Base-by-base conservation (phyloP, 2,113 vertebrate species). In the Bubo scandiacus region DNA sequence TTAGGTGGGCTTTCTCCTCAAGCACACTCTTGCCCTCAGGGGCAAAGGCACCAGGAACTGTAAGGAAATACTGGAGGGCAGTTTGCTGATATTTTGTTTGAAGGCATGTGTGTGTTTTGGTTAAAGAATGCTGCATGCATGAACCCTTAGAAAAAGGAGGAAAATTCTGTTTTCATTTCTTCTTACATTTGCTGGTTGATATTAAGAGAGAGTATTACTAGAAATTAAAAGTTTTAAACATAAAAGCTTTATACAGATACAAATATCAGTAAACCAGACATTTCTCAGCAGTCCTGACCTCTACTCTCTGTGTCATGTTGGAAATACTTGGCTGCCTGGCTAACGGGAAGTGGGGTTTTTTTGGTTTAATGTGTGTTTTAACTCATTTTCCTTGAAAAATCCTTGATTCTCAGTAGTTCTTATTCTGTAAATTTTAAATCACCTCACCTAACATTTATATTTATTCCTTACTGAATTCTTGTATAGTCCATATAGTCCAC, bases 311-410 rank as follows among this genome's bases (percentile, higher is more conserved):
- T 70, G 21, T 79, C 13, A 7, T 36, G 12, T 61, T 75, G 52
- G 57, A 90, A 90, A 36, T 63, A 29, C 11, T 49, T 38, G 8
- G 2, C 55, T 77, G 42, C 2, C 27, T 70, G 65, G 29, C n/a
- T 77, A 70, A 51, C 40, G 15, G 42, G 38, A 57, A 25, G 8
- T 49, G 15, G 15, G 9, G 0, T 0, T 15, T 47, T 61, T 49
- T 61, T 40, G 9, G 45, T 47, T 67, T 61, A 16, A 21, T 43
- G 58, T 32, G 7, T 23, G 23, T 38, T 78, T 63, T 65, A 68
- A 65, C 15, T 82, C 6, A 2, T 61, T 86, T 65, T 68, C 20
- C 42, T 81, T 77, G 15, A 34, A 68, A 49, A 72, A 38, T 17
- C 11, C 8, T 54, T 73, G 81, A 43, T 45, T 87, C 36, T 15